Evolutionary conservation across 2,797 vertebrate species (phyloP), one percentile per base, ranked within the genome.

Genomic region (Emydoidea blandingii): DNA sequence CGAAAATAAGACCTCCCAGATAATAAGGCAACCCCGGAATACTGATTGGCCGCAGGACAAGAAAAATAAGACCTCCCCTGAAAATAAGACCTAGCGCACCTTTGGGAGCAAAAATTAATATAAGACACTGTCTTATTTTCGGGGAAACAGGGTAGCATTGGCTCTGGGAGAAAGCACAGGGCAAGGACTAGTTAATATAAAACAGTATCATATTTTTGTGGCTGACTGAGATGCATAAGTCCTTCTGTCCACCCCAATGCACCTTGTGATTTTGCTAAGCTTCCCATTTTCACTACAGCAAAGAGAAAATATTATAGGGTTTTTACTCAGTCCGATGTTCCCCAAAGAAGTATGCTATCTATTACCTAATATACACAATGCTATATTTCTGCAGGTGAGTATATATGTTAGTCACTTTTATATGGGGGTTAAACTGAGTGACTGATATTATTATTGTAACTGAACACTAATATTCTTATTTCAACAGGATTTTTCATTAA

Each of bases 141-240:
- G n/a, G n/a, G n/a, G n/a, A n/a, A n/a, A n/a, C n/a, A n/a, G n/a
- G n/a, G n/a, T n/a, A 59, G 27, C 57, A 59, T 12, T 59, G 57
- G 57, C 29, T 31, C 57, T 59, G 57, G 12, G 57, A 59, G 21
- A 87, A 74, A 34, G 37, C 78, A 50, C 44, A 68, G 79, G 29
- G 3, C 34, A 16, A 8, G 25, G 16, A 0, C 0, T 41, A 5
- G 25, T 92, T 76, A 76, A 76, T 27, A 47, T 47, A 29, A 47
- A 76, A 76, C 6, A 65, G 16, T 65, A 41, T 41, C 2, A 25
- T 19, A 0, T 83, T 80, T 25, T 54, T 81, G 1, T 80, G 12
- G 6, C 1, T 59, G 54, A 3, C 4, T 44, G 56, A 85, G 21
- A 4, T 12, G 1, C 72, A 76, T 23, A 76, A 76, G 25, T 76